phyloP scores from a whole-genome alignment of 92 coral and sea anemone species.

The Siderastrea radians region DNA sequence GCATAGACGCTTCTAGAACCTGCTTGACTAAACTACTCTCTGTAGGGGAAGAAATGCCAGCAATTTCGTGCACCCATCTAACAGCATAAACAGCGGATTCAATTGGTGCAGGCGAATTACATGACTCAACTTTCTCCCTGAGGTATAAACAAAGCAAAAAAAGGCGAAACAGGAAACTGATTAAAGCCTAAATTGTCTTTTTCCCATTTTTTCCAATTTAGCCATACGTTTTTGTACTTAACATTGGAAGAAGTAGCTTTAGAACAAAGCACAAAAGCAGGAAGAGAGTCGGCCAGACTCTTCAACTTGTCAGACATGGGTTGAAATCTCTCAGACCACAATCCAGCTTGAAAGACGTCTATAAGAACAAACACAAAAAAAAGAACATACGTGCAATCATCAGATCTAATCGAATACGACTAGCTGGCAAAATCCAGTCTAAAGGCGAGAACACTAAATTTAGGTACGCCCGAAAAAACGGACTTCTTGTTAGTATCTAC shows the following conservation, averaged over 20 bases:
- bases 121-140: slow-evolving; percentile 43
- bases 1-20: too few species aligned
- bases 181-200: slow-evolving; percentile 28
- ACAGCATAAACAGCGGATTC: slow-evolving; percentile 58
- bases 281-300: slow-evolving; percentile 42
- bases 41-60: slow-evolving; percentile 35
- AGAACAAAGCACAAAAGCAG: slow-evolving; percentile 46
- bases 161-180: slow-evolving; percentile 50
- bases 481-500: slow-evolving; percentile 23
- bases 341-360: neutral
- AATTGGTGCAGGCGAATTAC: slow-evolving; percentile 51
- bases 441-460: neutral
- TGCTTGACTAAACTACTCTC: too few species aligned
- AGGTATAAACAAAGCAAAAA: slow-evolving; percentile 32
- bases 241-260: slow-evolving; percentile 57
- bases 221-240: slow-evolving; percentile 69
- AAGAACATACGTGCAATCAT: slow-evolving; percentile 20
- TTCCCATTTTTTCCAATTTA: slow-evolving; percentile 67
- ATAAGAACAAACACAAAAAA: neutral
- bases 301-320: slow-evolving; percentile 19
- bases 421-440: neutral
- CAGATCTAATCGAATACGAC: neutral
- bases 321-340: slow-evolving; percentile 23
- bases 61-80: slow-evolving; percentile 52
- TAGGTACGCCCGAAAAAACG: slow-evolving; percentile 30